Conservation (phyloP, 2,113 vertebrate species). For the Mus pahari region DNA sequence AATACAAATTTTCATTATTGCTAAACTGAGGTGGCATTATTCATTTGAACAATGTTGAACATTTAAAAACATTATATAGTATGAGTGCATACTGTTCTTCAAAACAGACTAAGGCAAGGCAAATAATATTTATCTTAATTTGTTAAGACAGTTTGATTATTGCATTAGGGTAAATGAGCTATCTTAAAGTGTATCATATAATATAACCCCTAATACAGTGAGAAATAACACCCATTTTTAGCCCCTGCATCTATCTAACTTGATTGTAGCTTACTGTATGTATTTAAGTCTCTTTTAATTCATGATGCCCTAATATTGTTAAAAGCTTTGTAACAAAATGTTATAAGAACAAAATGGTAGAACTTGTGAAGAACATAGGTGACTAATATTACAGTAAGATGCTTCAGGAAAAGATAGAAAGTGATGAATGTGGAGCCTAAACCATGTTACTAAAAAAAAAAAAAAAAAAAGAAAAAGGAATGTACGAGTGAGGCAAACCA, state of each 20-base stretch:
- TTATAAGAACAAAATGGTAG: neutral
- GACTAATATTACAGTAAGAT: neutral
- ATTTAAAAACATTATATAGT: slow-evolving; percentile 18
- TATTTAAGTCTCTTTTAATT: neutral
- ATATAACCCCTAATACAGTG: slow-evolving; percentile 3
- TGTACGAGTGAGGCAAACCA: too few species aligned
- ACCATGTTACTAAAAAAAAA: neutral
- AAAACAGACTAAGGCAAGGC: slow-evolving; percentile 25
- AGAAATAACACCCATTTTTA: slow-evolving; percentile 20
- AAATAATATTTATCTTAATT: neutral
- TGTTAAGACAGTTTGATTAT: neutral
- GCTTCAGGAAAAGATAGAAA: neutral
- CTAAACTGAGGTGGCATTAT: neutral
- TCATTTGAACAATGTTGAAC: neutral
- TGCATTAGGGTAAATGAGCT: neutral
- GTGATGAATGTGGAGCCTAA: neutral
- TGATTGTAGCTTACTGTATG: neutral
- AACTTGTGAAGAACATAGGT: neutral
- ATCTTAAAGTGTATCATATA: neutral
- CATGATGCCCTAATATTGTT: neutral
- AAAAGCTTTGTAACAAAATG: neutral
- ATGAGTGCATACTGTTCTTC: neutral
- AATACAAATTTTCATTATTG: neutral
- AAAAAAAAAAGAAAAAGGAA: neutral
- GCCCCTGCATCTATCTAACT: neutral